phyloP scores from a whole-genome alignment of 2,797 vertebrate species.

The Hyperoplus lanceolatus region DNA sequence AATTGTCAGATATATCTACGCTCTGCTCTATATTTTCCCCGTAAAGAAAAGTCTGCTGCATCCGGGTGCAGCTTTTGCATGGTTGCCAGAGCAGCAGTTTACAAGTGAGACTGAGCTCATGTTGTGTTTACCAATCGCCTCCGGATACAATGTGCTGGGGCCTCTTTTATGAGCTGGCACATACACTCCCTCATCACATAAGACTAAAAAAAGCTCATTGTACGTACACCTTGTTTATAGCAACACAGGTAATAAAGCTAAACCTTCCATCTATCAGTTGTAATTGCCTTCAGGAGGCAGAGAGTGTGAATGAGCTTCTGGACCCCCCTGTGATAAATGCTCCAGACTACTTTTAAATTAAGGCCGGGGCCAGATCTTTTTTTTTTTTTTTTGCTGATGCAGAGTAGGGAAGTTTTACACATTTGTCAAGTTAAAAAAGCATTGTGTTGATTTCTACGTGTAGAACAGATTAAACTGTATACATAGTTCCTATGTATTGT shows the following conservation, averaged over 20 bases:
- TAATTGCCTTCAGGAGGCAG: slow-evolving; percentile 59
- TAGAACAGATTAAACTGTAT: slow-evolving; percentile 5
- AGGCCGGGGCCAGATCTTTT: slow-evolving; percentile 25
- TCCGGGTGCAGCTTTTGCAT: slow-evolving; percentile 30
- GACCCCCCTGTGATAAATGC: slow-evolving; percentile 49
- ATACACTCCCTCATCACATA: slow-evolving; percentile 57
- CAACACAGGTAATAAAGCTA: slow-evolving; percentile 71
- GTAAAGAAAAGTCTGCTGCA: too few relatives aligned
- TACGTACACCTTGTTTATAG: slow-evolving; percentile 70
- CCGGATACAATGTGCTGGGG: slow-evolving; percentile 60
- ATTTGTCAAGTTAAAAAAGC: slow-evolving; percentile 28
- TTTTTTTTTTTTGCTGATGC: slow-evolving; percentile 8
- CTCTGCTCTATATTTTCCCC: too few relatives aligned
- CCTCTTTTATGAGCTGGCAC: slow-evolving; percentile 78
- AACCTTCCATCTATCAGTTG: slow-evolving; percentile 61
- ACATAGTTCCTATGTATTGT: neutral
- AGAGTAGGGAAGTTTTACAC: slow-evolving; percentile 12
- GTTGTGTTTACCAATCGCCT: slow-evolving; percentile 74
- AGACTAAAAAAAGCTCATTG: slow-evolving; percentile 65
- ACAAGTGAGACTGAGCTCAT: slow-evolving; percentile 64
- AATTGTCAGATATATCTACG: neutral
- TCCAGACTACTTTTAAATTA: slow-evolving; percentile 62
- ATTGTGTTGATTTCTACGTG: neutral
- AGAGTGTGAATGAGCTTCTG: slow-evolving; percentile 59
- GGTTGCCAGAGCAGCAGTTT: slow-evolving; percentile 57